Evolutionary conservation across 2,888 invertebrate species (phyloP).

Genomic region (Drosophila monieri): DNA sequence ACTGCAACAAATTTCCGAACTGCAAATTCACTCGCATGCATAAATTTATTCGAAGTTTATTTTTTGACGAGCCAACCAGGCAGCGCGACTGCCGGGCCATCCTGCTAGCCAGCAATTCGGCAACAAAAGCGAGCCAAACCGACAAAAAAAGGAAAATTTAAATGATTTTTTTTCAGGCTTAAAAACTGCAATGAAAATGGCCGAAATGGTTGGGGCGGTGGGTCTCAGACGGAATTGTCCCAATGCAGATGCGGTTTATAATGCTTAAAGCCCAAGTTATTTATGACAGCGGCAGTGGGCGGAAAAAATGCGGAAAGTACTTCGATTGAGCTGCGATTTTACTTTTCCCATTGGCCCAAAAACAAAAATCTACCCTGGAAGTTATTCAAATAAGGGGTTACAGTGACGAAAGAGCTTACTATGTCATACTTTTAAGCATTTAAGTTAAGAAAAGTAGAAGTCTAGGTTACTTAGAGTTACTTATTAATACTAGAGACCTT

Average conservation of each 20-base stretch:
- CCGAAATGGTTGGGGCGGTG: background rate
- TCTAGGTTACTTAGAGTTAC: no score
- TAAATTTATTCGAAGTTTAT: conserved; percentile 70
- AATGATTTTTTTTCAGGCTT: background rate
- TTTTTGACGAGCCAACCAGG: conserved; percentile 37
- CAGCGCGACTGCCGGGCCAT: background rate
- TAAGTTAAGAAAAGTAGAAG: no score
- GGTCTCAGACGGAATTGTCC: conserved; percentile 23
- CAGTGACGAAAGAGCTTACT: no score
- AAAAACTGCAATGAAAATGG: conserved; percentile 3
- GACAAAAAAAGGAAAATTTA: conserved; percentile 33
- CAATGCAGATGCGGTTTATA: conserved; percentile 44
- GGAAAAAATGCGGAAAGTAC: conserved; percentile 13
- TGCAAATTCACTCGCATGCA: conserved; percentile 58
- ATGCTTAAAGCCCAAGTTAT: conserved; percentile 45
- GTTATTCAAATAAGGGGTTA: no score
- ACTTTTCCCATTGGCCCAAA: background rate
- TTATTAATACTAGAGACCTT: no score
- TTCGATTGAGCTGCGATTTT: conserved; percentile 32
- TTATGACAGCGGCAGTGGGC: conserved; percentile 25
- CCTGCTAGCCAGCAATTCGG: conserved; percentile 7
- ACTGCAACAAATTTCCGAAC: conserved; percentile 55
- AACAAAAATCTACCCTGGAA: no score
- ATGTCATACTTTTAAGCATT: no score
- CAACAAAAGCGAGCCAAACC: conserved; percentile 10